Evolutionary conservation across 2,888 invertebrate species (phyloP).

Genomic region (Poecilus cupreus): DNA sequence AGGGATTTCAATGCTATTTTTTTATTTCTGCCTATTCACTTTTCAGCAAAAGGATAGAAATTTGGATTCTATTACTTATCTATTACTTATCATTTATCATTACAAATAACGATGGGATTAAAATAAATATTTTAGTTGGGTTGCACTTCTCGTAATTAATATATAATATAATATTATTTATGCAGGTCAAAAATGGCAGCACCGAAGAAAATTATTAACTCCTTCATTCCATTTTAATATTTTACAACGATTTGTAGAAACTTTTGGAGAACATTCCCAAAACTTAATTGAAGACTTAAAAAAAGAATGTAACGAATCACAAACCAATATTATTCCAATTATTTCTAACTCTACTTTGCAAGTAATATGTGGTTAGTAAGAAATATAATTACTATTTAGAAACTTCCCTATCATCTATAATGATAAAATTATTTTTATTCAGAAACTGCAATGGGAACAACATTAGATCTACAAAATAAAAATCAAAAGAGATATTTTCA

Average conservation of each 20-base stretch:
- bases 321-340: slow-evolving; percentile 74
- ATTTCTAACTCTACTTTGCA: slow-evolving; percentile 79
- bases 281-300: slow-evolving; percentile 63
- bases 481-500: slow-evolving; percentile 75
- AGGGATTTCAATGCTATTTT: no score
- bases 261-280: slow-evolving; percentile 66
- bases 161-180: neutral
- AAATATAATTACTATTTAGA: neutral
- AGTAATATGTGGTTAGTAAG: slow-evolving; percentile 80
- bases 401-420: neutral
- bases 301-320: slow-evolving; percentile 58
- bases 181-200: slow-evolving; percentile 75
- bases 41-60: no score
- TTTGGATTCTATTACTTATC: no score
- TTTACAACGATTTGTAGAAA: slow-evolving; percentile 71
- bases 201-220: slow-evolving; percentile 77
- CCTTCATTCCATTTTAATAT: slow-evolving; percentile 80
- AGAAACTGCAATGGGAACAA: slow-evolving; percentile 84
- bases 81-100: no score
- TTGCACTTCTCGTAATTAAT: no score
- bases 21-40: no score
- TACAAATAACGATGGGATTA: no score
- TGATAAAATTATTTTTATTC: slow-evolving; percentile 38
- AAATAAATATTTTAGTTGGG: no score
- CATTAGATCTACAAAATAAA: slow-evolving; percentile 72